Evolutionary conservation across 2,888 invertebrate genomes (phyloP).

Genomic region (Drosophila ezoana): DNA sequence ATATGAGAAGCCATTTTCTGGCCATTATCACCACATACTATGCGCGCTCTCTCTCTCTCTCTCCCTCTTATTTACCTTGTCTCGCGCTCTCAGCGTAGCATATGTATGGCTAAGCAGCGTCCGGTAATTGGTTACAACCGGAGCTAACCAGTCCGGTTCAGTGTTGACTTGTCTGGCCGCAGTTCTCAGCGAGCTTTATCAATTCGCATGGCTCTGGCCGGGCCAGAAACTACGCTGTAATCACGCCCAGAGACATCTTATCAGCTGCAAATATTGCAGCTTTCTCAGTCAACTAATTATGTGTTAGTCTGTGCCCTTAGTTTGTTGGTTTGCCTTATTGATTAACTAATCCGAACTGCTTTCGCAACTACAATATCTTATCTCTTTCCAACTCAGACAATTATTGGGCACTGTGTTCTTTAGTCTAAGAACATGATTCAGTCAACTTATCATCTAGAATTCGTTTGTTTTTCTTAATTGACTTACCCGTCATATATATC

Average conservation of each 20-base stretch:
- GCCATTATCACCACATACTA: constrained; percentile 17
- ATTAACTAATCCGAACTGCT: constrained; percentile 4
- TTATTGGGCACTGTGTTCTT: not conserved
- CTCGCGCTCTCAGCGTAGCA: not conserved
- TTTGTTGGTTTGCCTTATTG: constrained; percentile 12
- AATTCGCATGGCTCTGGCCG: constrained; percentile 31
- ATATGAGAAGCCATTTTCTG: constrained; percentile 33
- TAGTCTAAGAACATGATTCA: constrained; percentile 19
- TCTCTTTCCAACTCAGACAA: constrained; percentile 10
- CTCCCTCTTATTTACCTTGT: constrained; percentile 5
- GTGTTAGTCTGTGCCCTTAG: not conserved
- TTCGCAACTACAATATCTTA: constrained; percentile 34
- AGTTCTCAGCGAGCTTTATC: constrained; percentile 33
- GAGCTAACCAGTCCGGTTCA: constrained; percentile 66
- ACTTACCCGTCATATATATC: not conserved
- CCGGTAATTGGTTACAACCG: constrained; percentile 66
- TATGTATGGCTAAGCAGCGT: constrained; percentile 10
- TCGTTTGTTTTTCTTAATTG: constrained; percentile 7
- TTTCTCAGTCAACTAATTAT: constrained; percentile 13
- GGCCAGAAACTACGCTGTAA: constrained; percentile 34
- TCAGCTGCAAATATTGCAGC: constrained; percentile 37
- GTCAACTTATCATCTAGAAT: not conserved
- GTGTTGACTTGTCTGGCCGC: constrained; percentile 38
- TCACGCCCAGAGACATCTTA: constrained; percentile 34
- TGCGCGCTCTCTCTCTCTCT: not conserved